These are phyloP conservation scores for Trissoscelio sp. DNA, from an alignment of 2,888 invertebrate species.

Conservation along the genomic window DNA sequence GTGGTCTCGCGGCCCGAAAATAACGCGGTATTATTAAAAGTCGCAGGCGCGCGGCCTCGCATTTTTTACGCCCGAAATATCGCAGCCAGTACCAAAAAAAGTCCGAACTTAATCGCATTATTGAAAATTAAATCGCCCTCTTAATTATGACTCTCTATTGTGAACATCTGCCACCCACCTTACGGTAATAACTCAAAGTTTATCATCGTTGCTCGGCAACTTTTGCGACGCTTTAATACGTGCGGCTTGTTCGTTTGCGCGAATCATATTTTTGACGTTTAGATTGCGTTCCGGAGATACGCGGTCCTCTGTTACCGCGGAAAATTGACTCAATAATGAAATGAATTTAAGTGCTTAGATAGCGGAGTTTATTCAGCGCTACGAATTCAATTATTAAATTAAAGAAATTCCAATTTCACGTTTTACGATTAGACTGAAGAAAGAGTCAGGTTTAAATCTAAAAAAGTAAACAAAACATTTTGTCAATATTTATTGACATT, in stretches of 20 bases:
- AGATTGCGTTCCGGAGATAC: conserved; percentile 5
- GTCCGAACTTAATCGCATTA: conserved; percentile 7
- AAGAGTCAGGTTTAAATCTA: no score
- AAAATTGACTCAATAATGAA: conserved; percentile 18
- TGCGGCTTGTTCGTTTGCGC: background rate
- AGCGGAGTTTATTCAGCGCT: background rate
- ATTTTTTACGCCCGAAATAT: no score
- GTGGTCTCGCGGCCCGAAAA: background rate
- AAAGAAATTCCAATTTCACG: background rate
- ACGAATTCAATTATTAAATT: background rate
- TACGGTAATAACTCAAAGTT: conserved; percentile 20
- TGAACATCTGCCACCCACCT: conserved; percentile 44
- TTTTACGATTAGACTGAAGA: no score
- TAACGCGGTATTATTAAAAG: conserved; percentile 6
- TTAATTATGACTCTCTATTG: conserved; percentile 21
- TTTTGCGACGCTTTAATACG: conserved; percentile 12
- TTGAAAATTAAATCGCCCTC: conserved; percentile 25
- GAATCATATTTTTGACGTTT: conserved; percentile 24
- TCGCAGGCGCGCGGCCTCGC: no score
- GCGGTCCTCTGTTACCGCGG: background rate
- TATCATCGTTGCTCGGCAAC: conserved; percentile 22
- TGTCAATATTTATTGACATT: no score
- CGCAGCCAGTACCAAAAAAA: no score
- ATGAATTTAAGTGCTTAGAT: conserved; percentile 13
- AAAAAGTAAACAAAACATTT: no score